A percentile compares a stretch with the other conserved stretches of the same genome.
Evolutionary conservation across 2,888 invertebrate species (phyloP).

Genomic region (Campoletis raptor): DNA sequence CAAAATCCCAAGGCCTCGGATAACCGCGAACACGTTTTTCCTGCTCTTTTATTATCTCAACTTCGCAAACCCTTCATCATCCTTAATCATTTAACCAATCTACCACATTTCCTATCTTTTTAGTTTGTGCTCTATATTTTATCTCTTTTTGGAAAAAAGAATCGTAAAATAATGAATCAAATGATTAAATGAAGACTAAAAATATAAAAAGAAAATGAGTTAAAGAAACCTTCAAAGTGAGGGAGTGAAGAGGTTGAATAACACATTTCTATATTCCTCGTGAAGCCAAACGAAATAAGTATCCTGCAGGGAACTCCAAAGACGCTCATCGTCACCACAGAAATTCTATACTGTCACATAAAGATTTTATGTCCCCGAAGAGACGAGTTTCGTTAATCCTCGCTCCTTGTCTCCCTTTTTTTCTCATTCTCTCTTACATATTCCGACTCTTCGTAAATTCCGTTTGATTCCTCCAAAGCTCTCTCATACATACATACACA

Average conservation of each 20-base stretch:
- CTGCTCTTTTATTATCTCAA: not conserved
- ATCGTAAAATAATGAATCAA: not conserved
- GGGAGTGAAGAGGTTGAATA: not conserved
- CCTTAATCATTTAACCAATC: not conserved
- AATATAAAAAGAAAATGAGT: not conserved
- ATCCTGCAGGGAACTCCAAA: not conserved
- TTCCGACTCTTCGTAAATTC: constrained; percentile 49
- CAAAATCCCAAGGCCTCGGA: constrained; percentile 35
- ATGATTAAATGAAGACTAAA: not conserved
- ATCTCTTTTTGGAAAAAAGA: not conserved
- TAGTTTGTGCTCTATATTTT: not conserved
- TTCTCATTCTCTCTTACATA: constrained; percentile 11
- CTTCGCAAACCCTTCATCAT: not conserved
- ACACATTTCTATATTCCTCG: constrained; percentile 32
- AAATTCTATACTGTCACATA: constrained; percentile 46
- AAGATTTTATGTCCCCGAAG: constrained; percentile 32
- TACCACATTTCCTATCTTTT: not conserved
- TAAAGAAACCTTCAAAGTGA: not conserved
- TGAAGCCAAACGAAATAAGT: constrained; percentile 30
- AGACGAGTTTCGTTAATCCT: constrained; percentile 56
- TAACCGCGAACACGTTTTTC: constrained; percentile 28
- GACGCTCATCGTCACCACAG: constrained; percentile 24
- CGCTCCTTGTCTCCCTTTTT: not conserved
- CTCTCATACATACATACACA: not conserved
- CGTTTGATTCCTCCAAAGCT: constrained; percentile 41